Percentiles rank a stretch among this genome's conserved stretches.
Evolutionary conservation across 2,113 vertebrate species (phyloP).

Genomic region (Forbesichthys papilliferus): DNA sequence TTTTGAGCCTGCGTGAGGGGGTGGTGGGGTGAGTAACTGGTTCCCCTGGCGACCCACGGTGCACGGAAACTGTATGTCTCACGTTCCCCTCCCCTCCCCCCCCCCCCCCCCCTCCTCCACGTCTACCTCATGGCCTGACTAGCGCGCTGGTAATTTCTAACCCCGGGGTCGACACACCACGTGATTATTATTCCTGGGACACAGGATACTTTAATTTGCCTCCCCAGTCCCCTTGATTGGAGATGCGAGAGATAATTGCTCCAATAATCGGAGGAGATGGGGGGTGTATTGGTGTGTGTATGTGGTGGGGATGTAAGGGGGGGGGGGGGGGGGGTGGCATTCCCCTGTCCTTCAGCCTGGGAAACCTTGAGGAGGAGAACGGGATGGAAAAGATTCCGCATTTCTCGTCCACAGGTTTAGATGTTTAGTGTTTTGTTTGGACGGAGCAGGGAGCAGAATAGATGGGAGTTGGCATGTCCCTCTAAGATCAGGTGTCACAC

Average conservation of each 20-base stretch:
- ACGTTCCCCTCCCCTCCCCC: constrained; percentile 56
- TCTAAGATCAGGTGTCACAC: constrained; percentile 36
- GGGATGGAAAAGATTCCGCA: constrained; percentile 44
- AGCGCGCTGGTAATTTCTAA: constrained; percentile 58
- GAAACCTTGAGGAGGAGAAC: constrained; percentile 50
- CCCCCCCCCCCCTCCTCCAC: constrained; percentile 50
- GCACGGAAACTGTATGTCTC: constrained; percentile 53
- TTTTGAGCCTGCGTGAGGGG: background rate
- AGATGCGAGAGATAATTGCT: constrained; percentile 74
- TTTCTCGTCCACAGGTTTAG: constrained; percentile 40
- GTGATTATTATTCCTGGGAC: constrained; percentile 77
- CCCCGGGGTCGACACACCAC: constrained; percentile 55
- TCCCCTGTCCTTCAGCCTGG: constrained; percentile 47
- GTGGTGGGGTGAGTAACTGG: constrained; percentile 14
- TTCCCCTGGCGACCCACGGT: constrained; percentile 36
- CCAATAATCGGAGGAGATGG: constrained; percentile 60
- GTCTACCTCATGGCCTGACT: constrained; percentile 47
- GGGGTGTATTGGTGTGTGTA: background rate
- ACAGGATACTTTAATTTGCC: constrained; percentile 77
- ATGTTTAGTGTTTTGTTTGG: constrained; percentile 59
- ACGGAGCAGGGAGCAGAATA: constrained; percentile 33
- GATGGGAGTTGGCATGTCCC: constrained; percentile 27
- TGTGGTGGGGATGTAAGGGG: background rate
- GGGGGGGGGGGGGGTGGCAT: constrained; percentile 15
- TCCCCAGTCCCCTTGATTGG: constrained; percentile 72